phyloP scores from a whole-genome alignment of 2,113 vertebrate species.

The Pogona vitticeps region DNA sequence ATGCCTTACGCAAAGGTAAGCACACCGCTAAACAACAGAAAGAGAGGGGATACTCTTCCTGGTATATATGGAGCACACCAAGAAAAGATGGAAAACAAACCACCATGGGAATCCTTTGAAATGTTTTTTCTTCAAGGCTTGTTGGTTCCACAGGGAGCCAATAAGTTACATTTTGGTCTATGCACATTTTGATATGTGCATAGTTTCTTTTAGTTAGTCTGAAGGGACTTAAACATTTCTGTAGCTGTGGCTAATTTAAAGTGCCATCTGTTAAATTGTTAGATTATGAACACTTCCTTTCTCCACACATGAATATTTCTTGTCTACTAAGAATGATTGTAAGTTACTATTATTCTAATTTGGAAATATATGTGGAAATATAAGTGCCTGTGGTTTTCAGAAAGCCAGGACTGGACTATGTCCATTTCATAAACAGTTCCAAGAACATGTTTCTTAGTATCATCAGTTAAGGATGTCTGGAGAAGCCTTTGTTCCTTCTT shows the following conservation, averaged over 20 bases:
- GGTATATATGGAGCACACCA: constrained; percentile 18
- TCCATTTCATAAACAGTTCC: not conserved
- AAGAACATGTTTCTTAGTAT: not conserved
- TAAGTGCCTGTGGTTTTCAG: constrained; percentile 43
- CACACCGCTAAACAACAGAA: not conserved
- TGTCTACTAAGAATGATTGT: constrained; percentile 41
- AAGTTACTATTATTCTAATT: constrained; percentile 47
- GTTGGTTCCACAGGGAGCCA: constrained; percentile 12
- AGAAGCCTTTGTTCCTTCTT: too few species aligned
- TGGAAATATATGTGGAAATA: constrained; percentile 54
- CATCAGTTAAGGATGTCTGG: not conserved
- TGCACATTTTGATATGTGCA: constrained; percentile 9
- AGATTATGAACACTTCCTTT: constrained; percentile 22
- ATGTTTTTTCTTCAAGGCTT: not conserved
- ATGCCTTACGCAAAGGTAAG: not conserved
- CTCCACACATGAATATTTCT: constrained; percentile 8
- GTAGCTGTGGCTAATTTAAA: constrained; percentile 49
- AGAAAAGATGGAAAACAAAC: constrained; percentile 10
- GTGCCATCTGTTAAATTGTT: constrained; percentile 51
- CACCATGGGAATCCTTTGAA: not conserved
- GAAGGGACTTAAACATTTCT: not conserved
- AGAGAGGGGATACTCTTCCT: not conserved
- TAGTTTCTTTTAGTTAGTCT: constrained; percentile 26
- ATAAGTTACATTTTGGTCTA: not conserved
- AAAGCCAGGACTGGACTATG: not conserved